Evolutionary conservation across 2,797 vertebrate species (phyloP), one percentile per base, ranked within the genome.

Genomic region (Lemur catta): DNA sequence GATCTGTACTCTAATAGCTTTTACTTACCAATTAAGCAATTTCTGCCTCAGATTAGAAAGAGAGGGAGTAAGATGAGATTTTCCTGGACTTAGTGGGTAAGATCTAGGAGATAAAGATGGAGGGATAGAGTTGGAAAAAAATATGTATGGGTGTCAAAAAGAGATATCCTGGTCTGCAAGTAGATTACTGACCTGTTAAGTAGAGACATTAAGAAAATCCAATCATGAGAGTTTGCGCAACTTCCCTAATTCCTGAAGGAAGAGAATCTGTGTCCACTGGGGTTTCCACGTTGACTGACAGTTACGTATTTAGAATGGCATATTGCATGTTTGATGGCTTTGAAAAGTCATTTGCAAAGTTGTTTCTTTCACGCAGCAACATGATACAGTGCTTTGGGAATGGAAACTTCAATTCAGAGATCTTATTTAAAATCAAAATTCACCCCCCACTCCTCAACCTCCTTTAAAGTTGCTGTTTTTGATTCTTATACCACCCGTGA

Each of bases 341-440:
- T 61, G 72, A 79, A 96, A 78, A 87, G 79, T 81, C 10, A 72
- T 48, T 82, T 63, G 26, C n/a, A 55, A 86, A 79, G 48, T 52
- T 38, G 6, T 65, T 80, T 22, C 15, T 46, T 74, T 88, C 30
- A 46, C 6, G 46, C 18, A 38, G 38, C 59, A 86, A 69, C 33
- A 76, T 71, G 24, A 46, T 61, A 79, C 18, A 24, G 43, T 91
- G 43, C 2, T 41, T 91, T 89, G 59, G 63, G 61, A 86, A 96
- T 94, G 48, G 24, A 82, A 72, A 88, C 75, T 95, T 93, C 28
- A 94, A 80, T 80, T 89, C n/a, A 41, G 30, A 10, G 52, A 79
- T 84, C 67, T 80, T 84, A 55, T 82, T 94, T 84, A 89, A 92
- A 85, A 89, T 93, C 2, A 26, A 94, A 91, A 50, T 89, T n/a